Evolutionary conservation across 1,140 invertebrate species (phyloP), one percentile per base, ranked within the genome.

Genomic region (Monochamus saltuarius): DNA sequence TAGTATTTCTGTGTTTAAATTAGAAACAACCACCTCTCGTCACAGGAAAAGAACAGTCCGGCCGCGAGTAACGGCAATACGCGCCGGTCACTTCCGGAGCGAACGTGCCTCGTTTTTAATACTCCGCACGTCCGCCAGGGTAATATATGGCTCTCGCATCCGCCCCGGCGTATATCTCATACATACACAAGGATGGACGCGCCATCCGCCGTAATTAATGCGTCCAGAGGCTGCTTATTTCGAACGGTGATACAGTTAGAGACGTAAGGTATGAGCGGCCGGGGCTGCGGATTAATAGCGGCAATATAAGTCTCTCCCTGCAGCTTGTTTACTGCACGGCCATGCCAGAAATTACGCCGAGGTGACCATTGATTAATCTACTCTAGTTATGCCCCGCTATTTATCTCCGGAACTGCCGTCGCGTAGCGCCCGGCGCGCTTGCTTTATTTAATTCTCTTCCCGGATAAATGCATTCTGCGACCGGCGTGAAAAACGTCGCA

Each of bases 81-180:
- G 54, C 57, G 11, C 45, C 57, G 43, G 63, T 62, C 46, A 56
- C 59, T 46, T 46, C 46, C 51, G 10, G 59, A 40, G 45, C 54
- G 57, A 58, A 64, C 61, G 65, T 64, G 65, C 59, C 45, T 14
- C 58, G 67, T 69, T 69, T 69, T 67, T 69, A 67, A 69, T 69
- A 66, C 67, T 51, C 59, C 57, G 62, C 67, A 69, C 67, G 67
- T 69, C 64, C 64, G 59, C 58, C 45, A 54, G 29, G 38, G 65
- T 65, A 65, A 67, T 69, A 69, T 69, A 69, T 69, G 68, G 57
- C 62, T 34, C 45, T 59, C 53, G 66, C 56, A 64, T 65, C 56
- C 59, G 47, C 59, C 50, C 64, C 47, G 51, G 62, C 22, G 22
- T 56, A 69, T 69, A 61, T 56, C 62, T 69, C 67, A 69, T 69